phyloP scores from a whole-genome alignment of 1,140 invertebrate species.

The Choristoneura fumiferana region DNA sequence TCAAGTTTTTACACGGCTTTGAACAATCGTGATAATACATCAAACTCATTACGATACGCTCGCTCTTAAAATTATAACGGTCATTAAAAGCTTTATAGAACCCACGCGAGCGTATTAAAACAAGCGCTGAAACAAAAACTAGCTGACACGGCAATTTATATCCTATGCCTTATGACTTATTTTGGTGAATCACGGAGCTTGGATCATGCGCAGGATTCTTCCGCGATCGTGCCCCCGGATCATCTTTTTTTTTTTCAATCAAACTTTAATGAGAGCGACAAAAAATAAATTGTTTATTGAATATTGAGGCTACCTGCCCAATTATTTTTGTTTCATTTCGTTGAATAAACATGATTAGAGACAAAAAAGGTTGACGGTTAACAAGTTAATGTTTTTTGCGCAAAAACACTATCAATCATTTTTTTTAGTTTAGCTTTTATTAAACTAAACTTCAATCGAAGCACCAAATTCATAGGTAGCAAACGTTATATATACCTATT shows the following conservation, averaged over 20 bases:
- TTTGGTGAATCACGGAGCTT: conserved; percentile 44
- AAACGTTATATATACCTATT: background rate
- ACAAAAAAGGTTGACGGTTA: conserved; percentile 3
- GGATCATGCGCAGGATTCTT: conserved; percentile 53
- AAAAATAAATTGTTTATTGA: conserved; percentile 20
- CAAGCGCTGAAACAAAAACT: conserved; percentile 17
- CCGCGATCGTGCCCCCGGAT: conserved; percentile 51
- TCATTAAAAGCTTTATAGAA: conserved; percentile 4
- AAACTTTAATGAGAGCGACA: background rate
- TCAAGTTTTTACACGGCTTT: background rate
- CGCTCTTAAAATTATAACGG: background rate
- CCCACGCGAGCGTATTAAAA: background rate
- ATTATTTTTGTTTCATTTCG: conserved; percentile 12
- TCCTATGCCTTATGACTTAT: conserved; percentile 19
- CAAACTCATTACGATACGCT: background rate
- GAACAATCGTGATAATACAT: background rate
- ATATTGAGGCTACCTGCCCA: background rate
- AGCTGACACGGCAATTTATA: conserved; percentile 15
- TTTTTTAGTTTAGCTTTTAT: background rate
- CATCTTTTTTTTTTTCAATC: conserved; percentile 6
- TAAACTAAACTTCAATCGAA: too few species aligned
- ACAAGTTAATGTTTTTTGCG: too few species aligned
- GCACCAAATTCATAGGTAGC: too few species aligned
- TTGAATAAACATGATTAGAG: conserved; percentile 10
- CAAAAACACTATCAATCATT: background rate